Conservation (phyloP, 2,888 invertebrate species). For the Marronus borbonicus region DNA sequence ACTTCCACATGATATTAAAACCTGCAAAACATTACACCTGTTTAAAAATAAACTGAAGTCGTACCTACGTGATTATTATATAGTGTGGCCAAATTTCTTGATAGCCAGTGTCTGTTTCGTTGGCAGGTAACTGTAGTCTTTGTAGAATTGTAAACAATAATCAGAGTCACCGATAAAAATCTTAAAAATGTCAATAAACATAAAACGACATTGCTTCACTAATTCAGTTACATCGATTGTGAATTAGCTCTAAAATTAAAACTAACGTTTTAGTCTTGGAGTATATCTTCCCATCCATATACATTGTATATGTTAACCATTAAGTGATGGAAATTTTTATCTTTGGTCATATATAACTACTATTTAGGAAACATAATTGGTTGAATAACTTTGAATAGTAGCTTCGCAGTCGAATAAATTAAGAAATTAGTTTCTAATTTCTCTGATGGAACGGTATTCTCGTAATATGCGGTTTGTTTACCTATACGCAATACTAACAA, state of each 20-base stretch:
- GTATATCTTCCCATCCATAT: constrained; percentile 31
- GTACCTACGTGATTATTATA: no score
- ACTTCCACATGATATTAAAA: no score
- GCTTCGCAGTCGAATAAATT: constrained; percentile 23
- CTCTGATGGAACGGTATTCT: constrained; percentile 5
- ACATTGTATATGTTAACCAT: constrained; percentile 8
- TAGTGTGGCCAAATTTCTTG: no score
- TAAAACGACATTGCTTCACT: background rate
- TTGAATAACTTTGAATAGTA: background rate
- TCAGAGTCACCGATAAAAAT: background rate
- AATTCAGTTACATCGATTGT: background rate
- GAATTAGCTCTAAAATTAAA: constrained; percentile 10
- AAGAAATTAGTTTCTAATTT: constrained; percentile 26
- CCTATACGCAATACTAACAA: background rate
- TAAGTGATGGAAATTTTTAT: constrained; percentile 1
- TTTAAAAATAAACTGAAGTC: no score
- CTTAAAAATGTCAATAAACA: background rate
- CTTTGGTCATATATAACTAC: constrained; percentile 17
- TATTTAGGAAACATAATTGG: constrained; percentile 1
- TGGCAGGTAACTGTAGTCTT: no score
- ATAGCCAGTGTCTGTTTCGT: no score
- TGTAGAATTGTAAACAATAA: background rate
- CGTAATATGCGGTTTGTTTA: constrained; percentile 31
- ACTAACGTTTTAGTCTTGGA: constrained; percentile 8
- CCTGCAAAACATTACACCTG: no score